phyloP scores from a whole-genome alignment of 1,140 invertebrate genomes.

The Augochlora pura region DNA sequence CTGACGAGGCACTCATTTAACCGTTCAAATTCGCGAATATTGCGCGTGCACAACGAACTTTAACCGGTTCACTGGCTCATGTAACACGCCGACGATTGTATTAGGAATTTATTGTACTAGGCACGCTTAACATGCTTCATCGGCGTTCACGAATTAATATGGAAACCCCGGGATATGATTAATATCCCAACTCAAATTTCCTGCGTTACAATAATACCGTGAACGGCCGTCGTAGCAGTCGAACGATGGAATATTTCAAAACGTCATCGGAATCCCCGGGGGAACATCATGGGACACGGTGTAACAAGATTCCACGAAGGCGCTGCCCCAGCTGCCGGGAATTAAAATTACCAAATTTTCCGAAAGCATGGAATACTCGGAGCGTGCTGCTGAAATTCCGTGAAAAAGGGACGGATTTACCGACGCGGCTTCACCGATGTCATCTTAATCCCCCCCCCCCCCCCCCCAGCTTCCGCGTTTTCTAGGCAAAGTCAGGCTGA shows the following conservation, averaged over 20 bases:
- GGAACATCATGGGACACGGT: too few species aligned
- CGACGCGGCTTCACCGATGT: too few species aligned
- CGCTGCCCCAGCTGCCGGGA: too few species aligned
- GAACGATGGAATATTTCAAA: background rate
- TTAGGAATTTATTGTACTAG: slow-evolving; percentile 44
- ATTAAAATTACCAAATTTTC: too few species aligned
- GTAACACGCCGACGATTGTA: slow-evolving; percentile 38
- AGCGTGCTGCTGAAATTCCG: too few species aligned
- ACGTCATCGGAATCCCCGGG: too few species aligned
- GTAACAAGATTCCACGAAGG: too few species aligned
- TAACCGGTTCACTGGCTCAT: slow-evolving; percentile 44
- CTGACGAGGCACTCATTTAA: slow-evolving; percentile 46
- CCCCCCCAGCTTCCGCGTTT: too few species aligned
- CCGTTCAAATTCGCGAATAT: slow-evolving; percentile 42
- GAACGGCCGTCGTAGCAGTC: background rate
- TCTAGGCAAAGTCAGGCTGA: too few species aligned
- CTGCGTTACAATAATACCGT: background rate
- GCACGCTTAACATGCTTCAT: slow-evolving; percentile 37
- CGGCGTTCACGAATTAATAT: slow-evolving; percentile 33
- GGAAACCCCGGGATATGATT: slow-evolving; percentile 23
- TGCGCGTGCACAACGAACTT: slow-evolving; percentile 35
- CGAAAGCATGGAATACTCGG: too few species aligned
- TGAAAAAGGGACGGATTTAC: too few species aligned
- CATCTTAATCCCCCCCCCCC: too few species aligned
- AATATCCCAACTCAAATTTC: slow-evolving; percentile 28